phyloP scores from a whole-genome alignment of 2,797 vertebrate species.

The Rhinatrema bivittatum region DNA sequence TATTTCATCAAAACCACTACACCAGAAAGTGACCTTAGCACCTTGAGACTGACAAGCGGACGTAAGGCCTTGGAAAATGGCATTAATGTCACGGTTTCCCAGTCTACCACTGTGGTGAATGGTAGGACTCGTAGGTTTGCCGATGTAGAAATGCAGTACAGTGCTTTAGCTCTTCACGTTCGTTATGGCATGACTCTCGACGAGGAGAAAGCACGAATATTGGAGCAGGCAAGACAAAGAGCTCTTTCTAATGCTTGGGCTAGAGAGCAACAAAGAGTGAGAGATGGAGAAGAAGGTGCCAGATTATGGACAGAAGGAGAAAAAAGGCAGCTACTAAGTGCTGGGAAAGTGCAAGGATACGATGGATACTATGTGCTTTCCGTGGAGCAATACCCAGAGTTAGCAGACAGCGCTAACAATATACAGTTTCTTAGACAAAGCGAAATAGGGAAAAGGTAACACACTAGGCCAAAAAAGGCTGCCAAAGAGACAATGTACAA shows the following conservation, averaged over 20 bases:
- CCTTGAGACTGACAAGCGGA: conserved; percentile 85
- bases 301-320: conserved; percentile 95
- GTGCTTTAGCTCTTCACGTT: conserved; percentile 82
- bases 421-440: conserved; percentile 97
- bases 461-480: conserved; percentile 64
- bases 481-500: conserved; percentile 69
- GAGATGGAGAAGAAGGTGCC: conserved; percentile 89
- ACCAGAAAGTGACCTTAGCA: conserved; percentile 86
- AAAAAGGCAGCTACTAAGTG: conserved; percentile 91
- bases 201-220: conserved; percentile 87
- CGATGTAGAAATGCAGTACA: conserved; percentile 87
- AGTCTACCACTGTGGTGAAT: conserved; percentile 90
- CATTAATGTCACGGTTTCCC: conserved; percentile 91
- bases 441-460: conserved; percentile 98
- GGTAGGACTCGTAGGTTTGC: conserved; percentile 94
- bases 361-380: conserved; percentile 98
- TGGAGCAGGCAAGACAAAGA: conserved; percentile 88
- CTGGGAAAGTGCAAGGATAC: conserved; percentile 89
- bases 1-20: conserved; percentile 93
- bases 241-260: conserved; percentile 88
- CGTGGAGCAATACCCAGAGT: conserved; percentile 96
- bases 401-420: conserved; percentile 94
- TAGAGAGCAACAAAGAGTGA: conserved; percentile 84
- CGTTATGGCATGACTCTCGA: conserved; percentile 93
- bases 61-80: conserved; percentile 91